phyloP scores from a whole-genome alignment of 2,888 invertebrate genomes.

The Spilosoma lubricipeda region DNA sequence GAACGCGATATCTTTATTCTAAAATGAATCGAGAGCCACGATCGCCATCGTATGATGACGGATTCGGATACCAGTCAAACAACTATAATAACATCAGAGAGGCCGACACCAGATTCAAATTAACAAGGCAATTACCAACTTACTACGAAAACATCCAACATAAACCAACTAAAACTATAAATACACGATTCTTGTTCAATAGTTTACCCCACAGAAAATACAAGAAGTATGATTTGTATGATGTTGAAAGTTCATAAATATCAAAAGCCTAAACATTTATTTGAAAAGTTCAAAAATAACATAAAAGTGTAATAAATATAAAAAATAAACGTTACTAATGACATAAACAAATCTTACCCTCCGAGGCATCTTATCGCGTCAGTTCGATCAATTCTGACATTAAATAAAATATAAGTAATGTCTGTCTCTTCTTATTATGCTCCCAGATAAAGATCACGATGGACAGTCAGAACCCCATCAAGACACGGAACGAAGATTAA shows the following conservation, averaged over 20 bases:
- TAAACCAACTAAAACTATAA: slow-evolving; percentile 66
- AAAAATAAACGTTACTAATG: slow-evolving; percentile 76
- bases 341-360: slow-evolving; percentile 79
- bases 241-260: neutral
- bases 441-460: slow-evolving; percentile 81
- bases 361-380: slow-evolving; percentile 73
- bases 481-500: slow-evolving; percentile 74
- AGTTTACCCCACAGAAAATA: slow-evolving; percentile 16
- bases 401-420: slow-evolving; percentile 85
- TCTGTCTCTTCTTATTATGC: slow-evolving; percentile 85
- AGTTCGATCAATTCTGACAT: slow-evolving; percentile 82
- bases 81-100: slow-evolving; percentile 75
- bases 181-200: slow-evolving; percentile 57
- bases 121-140: slow-evolving; percentile 82
- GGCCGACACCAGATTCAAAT: slow-evolving; percentile 75
- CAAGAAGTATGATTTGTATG: slow-evolving; percentile 5
- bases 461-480: slow-evolving; percentile 84
- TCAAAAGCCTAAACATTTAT: neutral
- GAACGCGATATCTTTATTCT: slow-evolving; percentile 71
- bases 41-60: slow-evolving; percentile 68
- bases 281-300: slow-evolving; percentile 13
- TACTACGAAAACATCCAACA: slow-evolving; percentile 70
- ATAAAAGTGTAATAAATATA: slow-evolving; percentile 53
- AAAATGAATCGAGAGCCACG: slow-evolving; percentile 68
- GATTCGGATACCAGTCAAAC: slow-evolving; percentile 74